Evolutionary conservation across 2,797 vertebrate genomes (phyloP), one percentile per base, ranked within the genome.

Genomic region (Carapus acus): DNA sequence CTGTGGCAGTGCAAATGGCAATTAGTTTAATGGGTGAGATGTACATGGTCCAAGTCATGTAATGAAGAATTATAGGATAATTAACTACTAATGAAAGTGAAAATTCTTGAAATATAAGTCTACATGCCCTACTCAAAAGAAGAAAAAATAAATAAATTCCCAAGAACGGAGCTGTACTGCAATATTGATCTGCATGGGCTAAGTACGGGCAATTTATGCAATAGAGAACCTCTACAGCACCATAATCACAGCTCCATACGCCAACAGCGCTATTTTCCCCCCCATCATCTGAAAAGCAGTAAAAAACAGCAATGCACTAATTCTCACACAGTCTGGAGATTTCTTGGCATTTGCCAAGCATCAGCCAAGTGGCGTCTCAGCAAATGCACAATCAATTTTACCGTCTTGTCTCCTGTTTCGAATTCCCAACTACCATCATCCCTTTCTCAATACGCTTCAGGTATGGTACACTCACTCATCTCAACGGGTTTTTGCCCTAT

Each of bases 341-440:
- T 76, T 66, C 66, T 67, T 80, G 77, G 62, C 76, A 81, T 85
- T 83, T 84, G 60, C 55, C 20, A 9, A 51, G 60, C 53, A 43
- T 53, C 36, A 61, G 52, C 51, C 40, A 49, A 33, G 48, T 56
- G 51, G 68, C 51, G 15, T 77, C 58, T 77, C 65, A 36, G 68
- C 64, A 76, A 74, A 83, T 65, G 74, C 29, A 58, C 77, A 80
- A 83, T 84, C 77, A 82, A 78, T 85, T 69, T 63, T 37, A 70
- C 67, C 58, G 62, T 49, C 59, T 65, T 67, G 65, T 71, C 69
- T 83, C 74, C 61, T 51, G 47, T 80, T 64, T 74, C 73, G 63
- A 65, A 69, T 65, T 52, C 64, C 45, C 41, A 44, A 38, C 69
- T 60, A 60, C 59, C 54, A 44, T 49, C 13, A 33, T 31, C 58